Conservation (phyloP, 2,888 invertebrate genomes). For the Poecilobothrus nobilitatus region DNA sequence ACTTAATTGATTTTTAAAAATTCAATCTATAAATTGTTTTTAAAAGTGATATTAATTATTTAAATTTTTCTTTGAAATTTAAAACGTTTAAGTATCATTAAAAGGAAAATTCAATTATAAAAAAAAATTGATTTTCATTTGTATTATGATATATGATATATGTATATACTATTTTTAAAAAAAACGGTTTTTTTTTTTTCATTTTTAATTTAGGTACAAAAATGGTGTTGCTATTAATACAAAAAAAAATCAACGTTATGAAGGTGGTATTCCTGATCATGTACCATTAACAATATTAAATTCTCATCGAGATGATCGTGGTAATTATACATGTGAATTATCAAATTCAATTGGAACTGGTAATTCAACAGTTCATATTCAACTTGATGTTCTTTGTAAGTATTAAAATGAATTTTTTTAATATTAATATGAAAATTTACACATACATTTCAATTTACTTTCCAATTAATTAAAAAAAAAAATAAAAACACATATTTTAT, state of each 20-base stretch:
- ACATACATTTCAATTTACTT: not conserved
- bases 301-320: conserved; percentile 68
- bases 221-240: conserved; percentile 55
- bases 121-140: no score
- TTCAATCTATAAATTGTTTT: no score
- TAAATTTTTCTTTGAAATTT: no score
- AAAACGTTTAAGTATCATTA: no score
- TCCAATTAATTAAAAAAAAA: not conserved
- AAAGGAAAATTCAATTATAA: no score
- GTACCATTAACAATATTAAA: conserved; percentile 69
- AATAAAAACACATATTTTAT: not conserved
- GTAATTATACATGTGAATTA: conserved; percentile 74
- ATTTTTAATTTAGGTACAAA: conserved; percentile 52
- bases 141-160: no score
- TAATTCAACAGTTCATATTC: conserved; percentile 62
- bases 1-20: no score
- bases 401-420: conserved; percentile 28
- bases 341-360: conserved; percentile 71
- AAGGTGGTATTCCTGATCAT: conserved; percentile 66
- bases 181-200: no score
- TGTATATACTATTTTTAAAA: no score
- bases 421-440: not conserved
- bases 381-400: conserved; percentile 78
- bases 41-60: no score
- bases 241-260: conserved; percentile 54